A percentile compares a stretch with the other conserved stretches of the same genome.
Evolutionary conservation across 2,888 invertebrate genomes (phyloP).

Genomic region (Schizotus pectinicornis): DNA sequence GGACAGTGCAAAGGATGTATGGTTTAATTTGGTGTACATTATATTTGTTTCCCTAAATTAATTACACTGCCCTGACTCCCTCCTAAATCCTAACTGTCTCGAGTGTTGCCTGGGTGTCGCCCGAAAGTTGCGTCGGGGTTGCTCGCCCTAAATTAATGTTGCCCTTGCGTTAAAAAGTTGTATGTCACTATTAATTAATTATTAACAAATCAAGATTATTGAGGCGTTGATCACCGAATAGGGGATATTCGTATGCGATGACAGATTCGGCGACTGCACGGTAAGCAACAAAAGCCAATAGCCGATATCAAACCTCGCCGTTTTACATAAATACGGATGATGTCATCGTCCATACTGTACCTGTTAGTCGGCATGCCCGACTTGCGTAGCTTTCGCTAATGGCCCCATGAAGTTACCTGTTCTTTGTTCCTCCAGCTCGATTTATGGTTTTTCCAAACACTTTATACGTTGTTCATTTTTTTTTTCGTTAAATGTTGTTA

Average conservation of each 20-base stretch:
- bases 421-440: not conserved
- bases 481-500: too few species aligned
- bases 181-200: too few species aligned
- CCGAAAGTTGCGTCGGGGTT: too few species aligned
- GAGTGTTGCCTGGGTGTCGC: too few species aligned
- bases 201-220: constrained; percentile 2
- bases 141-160: too few species aligned
- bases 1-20: too few species aligned
- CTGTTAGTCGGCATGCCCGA: constrained; percentile 3
- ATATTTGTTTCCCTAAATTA: too few species aligned
- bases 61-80: too few species aligned
- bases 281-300: constrained; percentile 11
- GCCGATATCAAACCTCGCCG: constrained; percentile 2
- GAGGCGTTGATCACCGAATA: constrained; percentile 3
- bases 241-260: constrained; percentile 11
- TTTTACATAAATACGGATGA: constrained; percentile 21
- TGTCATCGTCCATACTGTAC: constrained; percentile 23
- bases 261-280: constrained; percentile 6
- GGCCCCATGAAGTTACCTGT: not conserved
- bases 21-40: too few species aligned
- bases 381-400: constrained; percentile 15
- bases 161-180: too few species aligned
- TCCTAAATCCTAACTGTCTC: too few species aligned
- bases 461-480: too few species aligned
- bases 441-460: constrained; percentile 3